Evolutionary conservation across 2,113 vertebrate genomes (phyloP).

Genomic region (Micromys minutus): DNA sequence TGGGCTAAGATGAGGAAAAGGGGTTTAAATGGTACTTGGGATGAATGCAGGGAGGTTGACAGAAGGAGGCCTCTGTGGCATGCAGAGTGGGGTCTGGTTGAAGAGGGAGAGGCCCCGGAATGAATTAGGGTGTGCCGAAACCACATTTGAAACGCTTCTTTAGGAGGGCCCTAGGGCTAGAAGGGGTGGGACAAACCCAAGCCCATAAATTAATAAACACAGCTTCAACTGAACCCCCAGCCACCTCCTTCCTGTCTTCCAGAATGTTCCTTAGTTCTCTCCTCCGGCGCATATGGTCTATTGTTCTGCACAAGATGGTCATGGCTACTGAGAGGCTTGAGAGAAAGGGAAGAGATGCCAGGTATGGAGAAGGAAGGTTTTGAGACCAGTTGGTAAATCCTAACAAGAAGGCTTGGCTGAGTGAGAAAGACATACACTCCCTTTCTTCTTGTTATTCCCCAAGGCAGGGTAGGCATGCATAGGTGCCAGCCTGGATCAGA

Average conservation of each 20-base stretch:
- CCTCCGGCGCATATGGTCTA: not conserved
- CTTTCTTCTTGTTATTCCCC: not conserved
- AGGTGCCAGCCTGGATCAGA: not conserved
- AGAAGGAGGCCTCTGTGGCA: slow-evolving; percentile 24
- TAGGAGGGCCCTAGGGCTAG: not conserved
- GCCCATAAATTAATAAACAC: slow-evolving; percentile 41
- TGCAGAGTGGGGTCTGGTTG: not conserved
- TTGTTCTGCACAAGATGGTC: not conserved
- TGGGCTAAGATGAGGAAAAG: slow-evolving; percentile 88
- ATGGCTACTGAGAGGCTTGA: not conserved
- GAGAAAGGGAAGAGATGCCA: not conserved
- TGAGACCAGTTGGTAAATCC: not conserved
- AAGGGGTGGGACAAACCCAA: not conserved
- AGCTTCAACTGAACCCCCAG: not conserved
- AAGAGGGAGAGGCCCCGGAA: slow-evolving; percentile 25
- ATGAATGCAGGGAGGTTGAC: slow-evolving; percentile 14
- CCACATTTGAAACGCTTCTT: slow-evolving; percentile 38
- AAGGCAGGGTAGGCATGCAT: not conserved
- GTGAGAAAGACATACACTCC: not conserved
- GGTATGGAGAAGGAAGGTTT: not conserved
- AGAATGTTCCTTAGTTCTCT: not conserved
- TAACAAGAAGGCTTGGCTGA: not conserved
- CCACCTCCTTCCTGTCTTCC: not conserved
- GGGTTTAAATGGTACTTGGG: slow-evolving; percentile 79
- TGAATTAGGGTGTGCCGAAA: slow-evolving; percentile 3